These are phyloP conservation scores for Hermodice carunculata DNA, from an alignment of 2,888 invertebrate genomes.

Conservation along the genomic window DNA sequence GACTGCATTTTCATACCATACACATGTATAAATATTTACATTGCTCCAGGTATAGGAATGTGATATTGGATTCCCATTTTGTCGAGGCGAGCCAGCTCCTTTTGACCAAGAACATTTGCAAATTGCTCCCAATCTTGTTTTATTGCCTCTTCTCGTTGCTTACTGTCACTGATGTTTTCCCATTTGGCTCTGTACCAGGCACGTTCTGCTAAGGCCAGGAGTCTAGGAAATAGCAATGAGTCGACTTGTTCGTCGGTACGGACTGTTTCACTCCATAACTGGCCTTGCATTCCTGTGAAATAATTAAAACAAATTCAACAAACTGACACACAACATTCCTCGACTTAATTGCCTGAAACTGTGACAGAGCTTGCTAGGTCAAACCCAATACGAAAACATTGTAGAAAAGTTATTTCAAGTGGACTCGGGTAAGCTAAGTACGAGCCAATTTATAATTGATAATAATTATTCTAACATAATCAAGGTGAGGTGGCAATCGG, in stretches of 20 bases:
- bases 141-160: constrained; percentile 29
- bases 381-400: no score
- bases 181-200: constrained; percentile 59
- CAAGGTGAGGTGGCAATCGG: no score
- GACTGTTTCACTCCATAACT: constrained; percentile 54
- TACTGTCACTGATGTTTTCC: constrained; percentile 30
- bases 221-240: not conserved
- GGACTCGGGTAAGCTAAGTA: no score
- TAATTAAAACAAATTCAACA: no score
- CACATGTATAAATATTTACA: no score
- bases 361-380: no score
- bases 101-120: constrained; percentile 52
- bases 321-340: no score
- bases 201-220: constrained; percentile 50
- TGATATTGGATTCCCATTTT: constrained; percentile 48
- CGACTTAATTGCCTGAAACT: no score
- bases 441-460: no score
- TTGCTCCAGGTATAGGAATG: constrained; percentile 60
- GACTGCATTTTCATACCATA: no score
- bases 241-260: not conserved
- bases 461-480: no score
- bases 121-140: constrained; percentile 53
- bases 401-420: no score
- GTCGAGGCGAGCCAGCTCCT: constrained; percentile 53
- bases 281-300: constrained; percentile 37